Percentiles rank a stretch among this genome's conserved stretches.
Conservation (phyloP, 2,888 invertebrate species). For the Diarsia brunnea region DNA sequence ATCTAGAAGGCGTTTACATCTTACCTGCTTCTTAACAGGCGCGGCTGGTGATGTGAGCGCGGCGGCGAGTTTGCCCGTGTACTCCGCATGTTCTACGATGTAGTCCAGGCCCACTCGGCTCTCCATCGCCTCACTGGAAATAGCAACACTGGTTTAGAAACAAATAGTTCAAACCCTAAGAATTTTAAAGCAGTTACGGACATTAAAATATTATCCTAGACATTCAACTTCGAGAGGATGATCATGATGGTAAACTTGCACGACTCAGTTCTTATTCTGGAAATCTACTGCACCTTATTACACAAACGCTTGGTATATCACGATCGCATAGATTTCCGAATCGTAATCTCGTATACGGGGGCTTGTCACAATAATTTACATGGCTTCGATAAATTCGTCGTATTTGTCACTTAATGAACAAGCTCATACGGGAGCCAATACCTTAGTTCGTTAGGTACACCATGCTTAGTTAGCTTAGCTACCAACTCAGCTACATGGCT, state of each 20-base stretch:
- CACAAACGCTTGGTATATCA: neutral
- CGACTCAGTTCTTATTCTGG: neutral
- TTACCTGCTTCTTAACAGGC: conserved; percentile 97
- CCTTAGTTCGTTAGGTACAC: neutral
- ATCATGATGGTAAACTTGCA: neutral
- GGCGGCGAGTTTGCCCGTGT: conserved; percentile 97
- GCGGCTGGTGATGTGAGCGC: conserved; percentile 97
- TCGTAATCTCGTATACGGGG: neutral
- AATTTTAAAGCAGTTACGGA: neutral
- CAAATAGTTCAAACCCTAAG: neutral
- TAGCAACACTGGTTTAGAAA: conserved; percentile 2
- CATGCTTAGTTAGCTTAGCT: neutral
- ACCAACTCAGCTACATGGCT: neutral
- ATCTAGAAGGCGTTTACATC: neutral
- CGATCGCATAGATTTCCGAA: neutral
- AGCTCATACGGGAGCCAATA: neutral
- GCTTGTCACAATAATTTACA: neutral
- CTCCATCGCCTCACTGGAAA: conserved; percentile 92
- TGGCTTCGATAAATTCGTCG: neutral
- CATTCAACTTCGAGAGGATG: neutral
- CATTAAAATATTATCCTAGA: neutral
- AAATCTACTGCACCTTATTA: neutral
- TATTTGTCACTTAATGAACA: neutral
- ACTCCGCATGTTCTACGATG: conserved; percentile 98
- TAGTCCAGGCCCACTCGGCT: conserved; percentile 98